Base-by-base conservation (phyloP, 2,113 vertebrate species). In the Chauna torquata region DNA sequence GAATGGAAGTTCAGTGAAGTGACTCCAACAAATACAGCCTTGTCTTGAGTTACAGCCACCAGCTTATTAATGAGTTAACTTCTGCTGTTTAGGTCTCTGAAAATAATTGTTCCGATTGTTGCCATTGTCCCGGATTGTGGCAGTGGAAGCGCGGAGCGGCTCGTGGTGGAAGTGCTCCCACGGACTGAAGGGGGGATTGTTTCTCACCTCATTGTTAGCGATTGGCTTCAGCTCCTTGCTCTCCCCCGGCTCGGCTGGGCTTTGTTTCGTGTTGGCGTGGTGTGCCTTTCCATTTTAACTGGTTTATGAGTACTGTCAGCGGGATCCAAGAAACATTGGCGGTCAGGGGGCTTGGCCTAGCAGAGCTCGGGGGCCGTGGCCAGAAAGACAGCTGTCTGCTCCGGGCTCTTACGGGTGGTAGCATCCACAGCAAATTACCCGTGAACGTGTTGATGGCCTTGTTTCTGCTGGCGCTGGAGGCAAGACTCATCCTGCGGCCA, bases 1-100 rank as follows among this genome's bases (percentile, higher is more conserved):
- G 83, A 92, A 82, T 92, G 64, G 82, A 75, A 82, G 27, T 70
- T 82, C 70, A 76, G 45, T 90, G 83, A 92, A 88, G 89, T 44
- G 75, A 52, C 57, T 57, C 64, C 64, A 88, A 97, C 95, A 96
- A 95, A 85, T 62, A 40, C 23, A 71, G 80, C 82, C 74, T 97
- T 96, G 96, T 97, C 75, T 36, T 11, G 58, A 77, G 82, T 78
- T 81, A 30, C 40, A 88, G 64, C 62, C 94, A 69, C 49, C 66
- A 59, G 95, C 83, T 94, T 90, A 90, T 38, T 77, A 91, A 89
- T 64, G 95, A 88, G 86, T 91, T 83, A 87, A 54, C 90, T 87
- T 80, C 32, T 78, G 30, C 88, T 66, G n/a, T 55, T 87, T 65
- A 45, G n/a, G 27, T 69, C 84, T 52, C 62, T 15, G 88, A 69